Evolutionary conservation across 2,888 invertebrate species (phyloP).

Genomic region (Melieria omissa): DNA sequence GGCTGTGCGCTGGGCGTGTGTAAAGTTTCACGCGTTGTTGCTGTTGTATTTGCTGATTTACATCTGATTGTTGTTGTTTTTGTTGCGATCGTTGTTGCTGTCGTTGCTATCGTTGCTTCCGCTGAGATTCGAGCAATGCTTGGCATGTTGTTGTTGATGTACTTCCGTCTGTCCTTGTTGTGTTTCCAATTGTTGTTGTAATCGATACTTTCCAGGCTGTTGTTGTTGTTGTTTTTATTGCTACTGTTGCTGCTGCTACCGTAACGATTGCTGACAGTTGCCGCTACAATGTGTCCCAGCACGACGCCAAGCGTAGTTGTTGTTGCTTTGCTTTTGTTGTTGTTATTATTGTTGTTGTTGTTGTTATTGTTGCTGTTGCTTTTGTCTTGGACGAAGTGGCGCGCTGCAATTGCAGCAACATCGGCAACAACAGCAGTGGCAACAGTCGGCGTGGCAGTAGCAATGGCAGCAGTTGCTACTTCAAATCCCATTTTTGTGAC

Average conservation of each 20-base stretch:
- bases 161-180: conserved; percentile 24
- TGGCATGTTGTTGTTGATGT: conserved; percentile 5
- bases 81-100: conserved; percentile 26
- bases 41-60: conserved; percentile 21
- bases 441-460: conserved; percentile 1
- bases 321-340: background rate
- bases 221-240: conserved; percentile 22
- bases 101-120: background rate
- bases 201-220: background rate
- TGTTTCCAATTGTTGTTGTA: background rate
- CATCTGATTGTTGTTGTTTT: conserved; percentile 17
- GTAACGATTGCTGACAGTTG: conserved; percentile 26
- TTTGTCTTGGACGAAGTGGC: conserved; percentile 25
- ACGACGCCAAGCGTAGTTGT: too few species aligned
- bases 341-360: conserved; percentile 24
- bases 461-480: conserved; percentile 12
- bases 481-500: conserved; percentile 46
- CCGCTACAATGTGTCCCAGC: background rate
- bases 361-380: conserved; percentile 12
- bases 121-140: too few species aligned
- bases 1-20: conserved; percentile 25
- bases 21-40: conserved; percentile 19
- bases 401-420: conserved; percentile 19
- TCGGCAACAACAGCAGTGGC: conserved; percentile 6
- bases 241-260: conserved; percentile 1